phyloP scores from a whole-genome alignment of 2,113 vertebrate genomes.

The Megaceryle maxima region DNA sequence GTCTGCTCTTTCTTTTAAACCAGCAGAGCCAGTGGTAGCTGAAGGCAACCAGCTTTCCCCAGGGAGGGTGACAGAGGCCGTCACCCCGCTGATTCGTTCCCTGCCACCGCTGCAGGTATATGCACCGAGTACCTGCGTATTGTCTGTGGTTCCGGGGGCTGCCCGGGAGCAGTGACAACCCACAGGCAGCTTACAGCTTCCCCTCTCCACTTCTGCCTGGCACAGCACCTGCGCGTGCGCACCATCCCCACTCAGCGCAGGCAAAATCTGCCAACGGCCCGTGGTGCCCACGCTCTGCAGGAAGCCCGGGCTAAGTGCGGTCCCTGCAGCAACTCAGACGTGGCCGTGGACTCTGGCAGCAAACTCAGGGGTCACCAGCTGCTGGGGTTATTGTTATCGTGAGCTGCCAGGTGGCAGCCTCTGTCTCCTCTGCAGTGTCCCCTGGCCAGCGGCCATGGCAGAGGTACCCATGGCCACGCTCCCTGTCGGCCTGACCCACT shows the following conservation, averaged over 20 bases:
- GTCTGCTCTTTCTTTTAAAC: neutral
- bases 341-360: neutral
- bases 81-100: neutral
- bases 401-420: neutral
- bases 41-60: neutral
- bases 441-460: accelerated
- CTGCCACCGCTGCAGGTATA: accelerated
- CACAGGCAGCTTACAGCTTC: accelerated
- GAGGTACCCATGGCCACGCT: accelerated
- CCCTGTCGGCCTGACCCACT: accelerated
- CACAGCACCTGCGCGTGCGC: accelerated
- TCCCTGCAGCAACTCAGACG: neutral
- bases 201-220: neutral
- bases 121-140: accelerated
- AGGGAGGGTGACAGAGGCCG: neutral
- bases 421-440: too few relatives aligned
- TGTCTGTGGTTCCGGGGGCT: accelerated
- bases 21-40: accelerated
- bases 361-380: accelerated
- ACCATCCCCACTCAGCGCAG: neutral
- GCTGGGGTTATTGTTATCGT: accelerated
- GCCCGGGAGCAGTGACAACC: neutral
- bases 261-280: accelerated
- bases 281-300: accelerated
- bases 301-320: neutral